These are phyloP conservation scores for Jacana jacana DNA, from an alignment of 2,113 vertebrate genomes.

Conservation along the genomic window DNA sequence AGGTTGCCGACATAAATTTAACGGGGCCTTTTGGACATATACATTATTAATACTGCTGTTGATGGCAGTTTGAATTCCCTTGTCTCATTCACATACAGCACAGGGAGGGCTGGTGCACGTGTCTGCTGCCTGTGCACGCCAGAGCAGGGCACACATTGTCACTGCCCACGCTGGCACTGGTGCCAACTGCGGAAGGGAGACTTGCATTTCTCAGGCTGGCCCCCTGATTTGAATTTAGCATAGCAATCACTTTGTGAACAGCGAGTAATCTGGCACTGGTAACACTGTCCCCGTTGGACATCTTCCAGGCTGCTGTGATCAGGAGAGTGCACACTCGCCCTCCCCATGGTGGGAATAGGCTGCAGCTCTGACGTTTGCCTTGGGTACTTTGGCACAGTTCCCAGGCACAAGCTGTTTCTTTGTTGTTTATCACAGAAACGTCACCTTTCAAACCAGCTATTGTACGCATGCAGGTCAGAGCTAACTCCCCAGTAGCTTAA, in stretches of 20 bases:
- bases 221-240: neutral
- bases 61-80: neutral
- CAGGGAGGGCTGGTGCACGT: neutral
- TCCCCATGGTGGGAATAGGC: neutral
- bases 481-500: constrained; percentile 24
- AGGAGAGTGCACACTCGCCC: neutral
- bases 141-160: fast-evolving
- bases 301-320: constrained; percentile 29
- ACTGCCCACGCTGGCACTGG: neutral
- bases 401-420: constrained; percentile 59
- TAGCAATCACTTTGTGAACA: neutral
- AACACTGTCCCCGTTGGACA: neutral
- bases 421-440: constrained; percentile 61
- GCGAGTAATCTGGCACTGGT: neutral
- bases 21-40: neutral
- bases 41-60: neutral
- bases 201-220: neutral
- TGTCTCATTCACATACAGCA: neutral
- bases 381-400: constrained; percentile 43
- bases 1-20: neutral
- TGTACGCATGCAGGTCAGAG: neutral
- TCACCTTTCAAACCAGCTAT: constrained; percentile 45
- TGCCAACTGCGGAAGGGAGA: fast-evolving
- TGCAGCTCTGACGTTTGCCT: constrained; percentile 36
- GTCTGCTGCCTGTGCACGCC: neutral